Conservation (phyloP, 2,888 invertebrate genomes). For the Parnassius smintheus region DNA sequence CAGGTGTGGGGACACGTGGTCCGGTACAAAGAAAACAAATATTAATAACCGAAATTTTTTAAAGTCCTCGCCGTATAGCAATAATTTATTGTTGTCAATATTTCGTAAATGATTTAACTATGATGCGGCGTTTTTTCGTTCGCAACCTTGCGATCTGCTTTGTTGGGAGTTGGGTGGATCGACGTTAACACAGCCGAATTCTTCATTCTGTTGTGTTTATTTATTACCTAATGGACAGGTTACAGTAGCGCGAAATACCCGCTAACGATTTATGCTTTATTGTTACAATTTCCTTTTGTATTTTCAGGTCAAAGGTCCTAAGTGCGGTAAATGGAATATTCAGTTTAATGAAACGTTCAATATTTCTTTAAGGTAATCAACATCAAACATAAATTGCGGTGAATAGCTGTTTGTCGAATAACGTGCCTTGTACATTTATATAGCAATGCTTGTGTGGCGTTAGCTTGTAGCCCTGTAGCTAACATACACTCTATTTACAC, state of each 20-base stretch:
- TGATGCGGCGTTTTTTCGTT: constrained; percentile 71
- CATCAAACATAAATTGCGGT: constrained; percentile 5
- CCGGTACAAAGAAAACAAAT: constrained; percentile 75
- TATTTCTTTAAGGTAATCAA: constrained; percentile 10
- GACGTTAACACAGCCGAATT: constrained; percentile 57
- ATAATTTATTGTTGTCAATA: constrained; percentile 78
- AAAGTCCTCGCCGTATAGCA: constrained; percentile 62
- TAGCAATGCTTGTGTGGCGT: constrained; percentile 12
- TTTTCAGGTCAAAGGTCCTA: constrained; percentile 25
- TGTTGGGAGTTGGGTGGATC: constrained; percentile 63
- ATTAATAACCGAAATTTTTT: constrained; percentile 80
- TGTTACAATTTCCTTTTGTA: constrained; percentile 24
- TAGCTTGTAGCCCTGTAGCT: constrained; percentile 20
- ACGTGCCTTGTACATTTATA: constrained; percentile 13
- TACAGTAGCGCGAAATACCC: constrained; percentile 46
- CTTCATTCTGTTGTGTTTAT: constrained; percentile 69
- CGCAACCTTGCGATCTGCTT: constrained; percentile 55
- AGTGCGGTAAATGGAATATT: constrained; percentile 12
- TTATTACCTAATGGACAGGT: constrained; percentile 76
- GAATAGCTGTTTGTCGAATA: constrained; percentile 10
- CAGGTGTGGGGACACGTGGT: constrained; percentile 80
- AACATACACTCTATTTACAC: constrained; percentile 27
- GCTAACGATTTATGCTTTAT: constrained; percentile 32
- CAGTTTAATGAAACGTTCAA: constrained; percentile 8
- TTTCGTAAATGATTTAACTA: constrained; percentile 79